Conservation (phyloP, 2,888 invertebrate species). For the Xestobium rufovillosum region DNA sequence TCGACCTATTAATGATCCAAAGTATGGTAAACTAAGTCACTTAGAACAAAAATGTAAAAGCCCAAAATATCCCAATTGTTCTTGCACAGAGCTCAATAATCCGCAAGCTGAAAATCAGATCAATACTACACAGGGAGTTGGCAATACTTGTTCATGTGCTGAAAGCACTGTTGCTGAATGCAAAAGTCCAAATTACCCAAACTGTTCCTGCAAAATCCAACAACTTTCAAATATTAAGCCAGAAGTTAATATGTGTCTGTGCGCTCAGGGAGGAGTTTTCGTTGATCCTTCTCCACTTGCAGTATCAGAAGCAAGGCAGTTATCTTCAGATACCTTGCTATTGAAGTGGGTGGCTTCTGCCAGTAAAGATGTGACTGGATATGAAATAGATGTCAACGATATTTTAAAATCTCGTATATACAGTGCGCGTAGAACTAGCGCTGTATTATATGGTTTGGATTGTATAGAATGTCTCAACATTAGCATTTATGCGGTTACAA, state of each 20-base stretch:
- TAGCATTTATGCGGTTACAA: conserved; percentile 21
- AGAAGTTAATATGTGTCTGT: background rate
- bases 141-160: background rate
- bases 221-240: too few relatives aligned
- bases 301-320: conserved; percentile 23
- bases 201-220: too few relatives aligned
- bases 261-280: conserved; percentile 1
- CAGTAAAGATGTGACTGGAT: conserved; percentile 24
- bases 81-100: conserved; percentile 5
- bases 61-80: conserved; percentile 8
- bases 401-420: conserved; percentile 24
- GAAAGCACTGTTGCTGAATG: background rate
- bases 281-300: conserved; percentile 18
- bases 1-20: conserved; percentile 14
- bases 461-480: conserved; percentile 18
- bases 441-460: conserved; percentile 23
- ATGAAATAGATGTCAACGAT: conserved; percentile 27
- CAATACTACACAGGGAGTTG: too few relatives aligned
- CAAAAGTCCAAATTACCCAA: background rate
- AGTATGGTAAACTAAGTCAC: conserved; percentile 12
- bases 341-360: conserved; percentile 27
- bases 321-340: conserved; percentile 26
- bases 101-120: too few relatives aligned
- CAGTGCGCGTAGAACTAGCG: conserved; percentile 23
- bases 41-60: conserved; percentile 4